These are phyloP conservation scores for Pristionchus entomophagus DNA, from an alignment of 2,888 invertebrate genomes.

Conservation along the genomic window DNA sequence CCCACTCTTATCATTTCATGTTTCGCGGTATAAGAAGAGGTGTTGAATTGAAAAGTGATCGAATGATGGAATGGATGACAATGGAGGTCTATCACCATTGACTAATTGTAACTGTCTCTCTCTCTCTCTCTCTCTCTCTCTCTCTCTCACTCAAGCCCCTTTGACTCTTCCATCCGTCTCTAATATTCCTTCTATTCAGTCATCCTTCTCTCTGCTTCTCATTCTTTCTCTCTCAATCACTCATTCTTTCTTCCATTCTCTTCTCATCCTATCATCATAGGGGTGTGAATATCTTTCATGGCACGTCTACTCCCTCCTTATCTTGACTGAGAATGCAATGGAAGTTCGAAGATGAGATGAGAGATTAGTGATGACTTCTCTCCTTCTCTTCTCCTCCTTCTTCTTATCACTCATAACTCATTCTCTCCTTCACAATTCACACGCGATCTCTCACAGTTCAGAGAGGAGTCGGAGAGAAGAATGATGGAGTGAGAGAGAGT, in stretches of 20 bases:
- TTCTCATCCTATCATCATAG: background rate
- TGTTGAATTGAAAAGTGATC: background rate
- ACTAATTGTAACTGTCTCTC: conserved; percentile 33
- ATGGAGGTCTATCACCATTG: conserved; percentile 5
- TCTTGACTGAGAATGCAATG: background rate
- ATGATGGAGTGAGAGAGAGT: no score
- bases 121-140: background rate
- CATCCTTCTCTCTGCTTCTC: background rate
- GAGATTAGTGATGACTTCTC: conserved; percentile 30
- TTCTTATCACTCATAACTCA: background rate
- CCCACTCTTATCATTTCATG: background rate
- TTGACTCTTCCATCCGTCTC: background rate
- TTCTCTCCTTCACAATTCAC: background rate
- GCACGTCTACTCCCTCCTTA: background rate
- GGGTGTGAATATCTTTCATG: background rate
- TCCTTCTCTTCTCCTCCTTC: background rate
- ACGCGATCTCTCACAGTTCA: background rate
- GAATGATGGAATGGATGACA: conserved; percentile 33
- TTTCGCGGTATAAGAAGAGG: conserved; percentile 9
- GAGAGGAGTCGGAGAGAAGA: background rate
- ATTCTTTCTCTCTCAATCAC: background rate
- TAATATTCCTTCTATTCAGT: background rate
- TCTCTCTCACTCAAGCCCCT: background rate
- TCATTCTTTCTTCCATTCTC: background rate
- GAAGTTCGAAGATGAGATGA: conserved; percentile 39